These are phyloP conservation scores for Syngnathus typhle DNA, from an alignment of 2,113 vertebrate species.

Conservation along the genomic window DNA sequence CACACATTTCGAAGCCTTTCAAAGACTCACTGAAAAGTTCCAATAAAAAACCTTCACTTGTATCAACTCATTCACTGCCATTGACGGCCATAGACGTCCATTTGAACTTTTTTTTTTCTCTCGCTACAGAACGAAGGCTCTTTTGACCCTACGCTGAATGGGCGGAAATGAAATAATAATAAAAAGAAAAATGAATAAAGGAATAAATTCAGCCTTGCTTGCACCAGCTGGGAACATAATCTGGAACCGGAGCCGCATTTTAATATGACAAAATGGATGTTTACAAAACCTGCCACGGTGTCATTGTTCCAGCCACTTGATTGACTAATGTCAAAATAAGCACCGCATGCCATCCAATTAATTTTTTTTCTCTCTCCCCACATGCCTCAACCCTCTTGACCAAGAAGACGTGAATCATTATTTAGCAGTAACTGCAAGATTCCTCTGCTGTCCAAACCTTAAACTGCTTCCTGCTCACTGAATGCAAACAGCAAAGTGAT, in stretches of 20 bases:
- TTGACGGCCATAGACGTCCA: too few species aligned
- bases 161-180: background rate
- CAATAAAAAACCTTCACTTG: too few species aligned
- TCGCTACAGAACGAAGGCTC: background rate
- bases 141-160: background rate
- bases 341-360: background rate
- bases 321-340: background rate
- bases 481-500: background rate
- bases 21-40: constrained; percentile 3
- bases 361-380: background rate
- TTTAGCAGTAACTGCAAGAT: background rate
- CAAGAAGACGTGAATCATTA: background rate
- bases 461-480: background rate
- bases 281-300: background rate
- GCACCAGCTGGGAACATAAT: background rate
- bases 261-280: background rate
- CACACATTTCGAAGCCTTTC: constrained; percentile 28
- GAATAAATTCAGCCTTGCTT: background rate
- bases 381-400: background rate
- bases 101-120: too few species aligned
- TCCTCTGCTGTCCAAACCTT: background rate
- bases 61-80: too few species aligned
- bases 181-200: background rate
- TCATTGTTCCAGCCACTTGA: background rate
- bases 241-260: background rate